Percentiles rank a stretch among this genome's conserved stretches.
These are phyloP conservation scores for Erpetoichthys calabaricus DNA, from an alignment of 2,797 vertebrate genomes.

Conservation along the genomic window DNA sequence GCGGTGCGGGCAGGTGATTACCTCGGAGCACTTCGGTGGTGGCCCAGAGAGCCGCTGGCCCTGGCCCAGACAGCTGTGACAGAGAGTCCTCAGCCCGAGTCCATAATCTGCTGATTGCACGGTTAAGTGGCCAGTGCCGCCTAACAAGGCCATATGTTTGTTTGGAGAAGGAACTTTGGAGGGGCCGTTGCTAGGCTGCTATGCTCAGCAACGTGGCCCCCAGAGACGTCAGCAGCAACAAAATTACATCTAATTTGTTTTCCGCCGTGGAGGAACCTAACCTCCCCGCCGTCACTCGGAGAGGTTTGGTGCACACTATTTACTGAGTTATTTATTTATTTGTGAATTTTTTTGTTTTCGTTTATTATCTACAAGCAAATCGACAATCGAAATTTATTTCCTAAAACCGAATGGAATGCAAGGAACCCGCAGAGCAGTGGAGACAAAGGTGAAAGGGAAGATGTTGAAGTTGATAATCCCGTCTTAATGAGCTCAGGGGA, in stretches of 20 bases:
- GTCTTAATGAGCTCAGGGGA: too few species aligned
- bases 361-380: too few species aligned
- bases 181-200: constrained; percentile 2
- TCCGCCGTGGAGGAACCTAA: not conserved
- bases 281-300: too few species aligned
- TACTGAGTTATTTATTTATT: too few species aligned
- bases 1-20: too few species aligned
- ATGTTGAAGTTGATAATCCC: too few species aligned
- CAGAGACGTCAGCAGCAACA: not conserved
- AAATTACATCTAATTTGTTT: not conserved
- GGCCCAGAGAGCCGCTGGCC: not conserved
- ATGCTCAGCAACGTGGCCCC: not conserved
- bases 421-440: too few species aligned
- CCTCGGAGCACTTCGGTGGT: not conserved
- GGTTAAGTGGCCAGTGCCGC: not conserved
- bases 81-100: not conserved
- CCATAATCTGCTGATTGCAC: not conserved
- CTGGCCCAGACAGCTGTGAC: not conserved
- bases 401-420: too few species aligned
- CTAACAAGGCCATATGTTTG: constrained; percentile 1
- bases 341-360: too few species aligned
- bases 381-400: too few species aligned
- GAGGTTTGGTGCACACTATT: too few species aligned
- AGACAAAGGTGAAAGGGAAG: too few species aligned
- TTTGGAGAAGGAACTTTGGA: constrained; percentile 2